Evolutionary conservation across 2,797 vertebrate species (phyloP).

Genomic region (Sebastes vulpes): DNA sequence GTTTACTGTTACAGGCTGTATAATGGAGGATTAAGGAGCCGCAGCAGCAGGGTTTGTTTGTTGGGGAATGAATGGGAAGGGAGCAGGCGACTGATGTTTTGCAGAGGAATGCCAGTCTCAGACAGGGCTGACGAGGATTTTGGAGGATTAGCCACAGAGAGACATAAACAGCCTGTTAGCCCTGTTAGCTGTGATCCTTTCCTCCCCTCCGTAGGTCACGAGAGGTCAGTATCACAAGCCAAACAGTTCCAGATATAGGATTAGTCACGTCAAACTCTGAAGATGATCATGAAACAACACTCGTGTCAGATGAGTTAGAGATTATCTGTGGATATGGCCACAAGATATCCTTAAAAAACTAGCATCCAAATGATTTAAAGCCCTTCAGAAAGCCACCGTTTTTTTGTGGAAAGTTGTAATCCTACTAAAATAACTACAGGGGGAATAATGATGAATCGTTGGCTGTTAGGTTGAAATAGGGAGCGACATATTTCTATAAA

Average conservation of each 20-base stretch:
- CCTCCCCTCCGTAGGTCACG: neutral
- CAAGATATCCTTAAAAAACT: neutral
- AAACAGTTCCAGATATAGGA: constrained; percentile 2
- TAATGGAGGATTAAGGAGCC: constrained; percentile 36
- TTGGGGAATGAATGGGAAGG: constrained; percentile 6
- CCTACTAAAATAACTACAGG: neutral
- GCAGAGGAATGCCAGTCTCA: constrained; percentile 41
- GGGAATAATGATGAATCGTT: neutral
- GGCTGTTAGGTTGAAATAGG: neutral
- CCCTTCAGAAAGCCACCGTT: neutral
- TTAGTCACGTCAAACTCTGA: neutral
- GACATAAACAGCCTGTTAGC: constrained; percentile 34
- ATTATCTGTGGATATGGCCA: neutral
- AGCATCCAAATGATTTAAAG: neutral
- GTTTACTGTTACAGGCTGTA: constrained; percentile 7
- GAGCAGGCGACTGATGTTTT: constrained; percentile 40
- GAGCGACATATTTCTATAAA: neutral
- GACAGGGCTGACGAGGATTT: constrained; percentile 46
- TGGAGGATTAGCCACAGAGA: constrained; percentile 47
- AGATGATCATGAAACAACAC: constrained; percentile 3
- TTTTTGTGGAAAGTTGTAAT: neutral
- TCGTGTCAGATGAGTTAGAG: neutral
- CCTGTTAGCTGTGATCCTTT: constrained; percentile 25
- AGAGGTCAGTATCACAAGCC: neutral
- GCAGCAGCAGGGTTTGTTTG: constrained; percentile 11